A percentile compares a stretch with the other conserved stretches of the same genome.
phyloP scores from a whole-genome alignment of 53 echinoderm and acorn worm species.

The Echinometra lucunter region DNA sequence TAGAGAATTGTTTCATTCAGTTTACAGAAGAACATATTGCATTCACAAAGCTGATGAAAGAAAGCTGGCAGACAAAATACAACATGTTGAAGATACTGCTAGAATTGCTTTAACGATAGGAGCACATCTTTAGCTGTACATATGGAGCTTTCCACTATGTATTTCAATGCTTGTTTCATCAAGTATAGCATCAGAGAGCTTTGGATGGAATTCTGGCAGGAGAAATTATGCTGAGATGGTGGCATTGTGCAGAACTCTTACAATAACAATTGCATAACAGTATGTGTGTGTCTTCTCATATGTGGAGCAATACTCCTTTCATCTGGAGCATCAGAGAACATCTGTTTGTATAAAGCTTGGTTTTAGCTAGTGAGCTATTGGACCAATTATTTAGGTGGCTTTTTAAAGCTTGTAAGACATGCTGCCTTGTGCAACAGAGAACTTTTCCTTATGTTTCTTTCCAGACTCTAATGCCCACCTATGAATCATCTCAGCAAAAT shows the following conservation, averaged over 20 bases:
- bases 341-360: neutral
- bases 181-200: slow-evolving; percentile 68
- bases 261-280: neutral
- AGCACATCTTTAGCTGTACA: too few species aligned
- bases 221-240: neutral
- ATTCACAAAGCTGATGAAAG: too few species aligned
- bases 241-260: neutral
- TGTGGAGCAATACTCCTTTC: neutral
- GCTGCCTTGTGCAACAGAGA: neutral
- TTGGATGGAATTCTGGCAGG: neutral
- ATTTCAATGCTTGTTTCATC: neutral
- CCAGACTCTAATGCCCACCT: too few species aligned
- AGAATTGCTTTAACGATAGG: neutral
- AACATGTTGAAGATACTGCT: too few species aligned
- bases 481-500: too few species aligned
- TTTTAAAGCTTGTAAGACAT: neutral
- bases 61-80: too few species aligned
- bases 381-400: slow-evolving; percentile 41
- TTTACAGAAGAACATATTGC: too few species aligned
- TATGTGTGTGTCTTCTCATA: neutral
- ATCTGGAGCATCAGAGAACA: neutral
- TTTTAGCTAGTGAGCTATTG: slow-evolving; percentile 1
- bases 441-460: neutral
- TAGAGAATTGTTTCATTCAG: too few species aligned
- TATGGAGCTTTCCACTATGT: neutral